These are phyloP conservation scores for Enteromius mattozi DNA, from an alignment of 2,797 vertebrate species.

Conservation along the genomic window DNA sequence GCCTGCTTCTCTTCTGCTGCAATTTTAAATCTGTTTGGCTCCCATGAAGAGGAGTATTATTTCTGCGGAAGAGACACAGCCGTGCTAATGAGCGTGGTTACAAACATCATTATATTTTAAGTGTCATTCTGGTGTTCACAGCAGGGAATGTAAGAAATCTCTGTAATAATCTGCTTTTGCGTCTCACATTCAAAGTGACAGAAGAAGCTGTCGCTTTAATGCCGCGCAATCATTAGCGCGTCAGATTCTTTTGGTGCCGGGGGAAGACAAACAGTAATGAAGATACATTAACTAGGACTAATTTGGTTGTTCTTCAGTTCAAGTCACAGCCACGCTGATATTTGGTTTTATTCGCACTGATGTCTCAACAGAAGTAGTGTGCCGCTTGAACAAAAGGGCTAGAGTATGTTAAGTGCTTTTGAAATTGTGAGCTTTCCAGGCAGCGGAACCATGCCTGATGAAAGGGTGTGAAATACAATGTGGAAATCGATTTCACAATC, in stretches of 20 bases:
- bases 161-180: conserved; percentile 84
- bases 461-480: conserved; percentile 85
- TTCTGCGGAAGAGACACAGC: conserved; percentile 76
- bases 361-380: conserved; percentile 84
- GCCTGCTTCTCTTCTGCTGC: conserved; percentile 78
- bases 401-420: conserved; percentile 86
- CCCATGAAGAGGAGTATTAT: conserved; percentile 80
- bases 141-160: conserved; percentile 78
- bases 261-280: conserved; percentile 73
- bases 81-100: conserved; percentile 82
- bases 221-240: conserved; percentile 78
- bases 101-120: conserved; percentile 88
- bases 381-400: conserved; percentile 83
- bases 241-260: conserved; percentile 73
- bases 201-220: conserved; percentile 81
- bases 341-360: conserved; percentile 84
- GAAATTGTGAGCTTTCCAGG: conserved; percentile 81
- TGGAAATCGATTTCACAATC: conserved; percentile 84
- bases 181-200: conserved; percentile 84
- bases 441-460: conserved; percentile 77
- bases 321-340: conserved; percentile 80
- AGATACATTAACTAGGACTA: conserved; percentile 83
- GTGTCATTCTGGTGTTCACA: conserved; percentile 85
- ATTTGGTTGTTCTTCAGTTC: conserved; percentile 86
- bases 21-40: conserved; percentile 83